Evolutionary conservation across 1,140 invertebrate species (phyloP).

Genomic region (Anoplophora glabripennis): DNA sequence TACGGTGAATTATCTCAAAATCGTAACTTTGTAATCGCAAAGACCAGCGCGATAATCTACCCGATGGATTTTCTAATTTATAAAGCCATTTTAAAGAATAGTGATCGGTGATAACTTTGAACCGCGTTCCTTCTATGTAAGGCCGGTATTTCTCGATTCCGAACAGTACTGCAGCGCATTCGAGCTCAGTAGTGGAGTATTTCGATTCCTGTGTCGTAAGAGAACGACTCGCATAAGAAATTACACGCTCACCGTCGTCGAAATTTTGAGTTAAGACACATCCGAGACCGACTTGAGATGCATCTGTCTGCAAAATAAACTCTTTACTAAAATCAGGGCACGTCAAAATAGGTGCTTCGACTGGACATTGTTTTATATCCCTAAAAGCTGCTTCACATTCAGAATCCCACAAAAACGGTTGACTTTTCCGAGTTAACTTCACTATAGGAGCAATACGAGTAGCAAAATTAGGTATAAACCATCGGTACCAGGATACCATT

Average conservation of each 20-base stretch:
- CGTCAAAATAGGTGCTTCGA: conserved; percentile 13
- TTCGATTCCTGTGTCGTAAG: conserved; percentile 46
- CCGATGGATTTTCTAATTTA: conserved; percentile 45
- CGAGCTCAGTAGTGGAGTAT: conserved; percentile 50
- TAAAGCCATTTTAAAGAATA: conserved; percentile 44
- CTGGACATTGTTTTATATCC: conserved; percentile 14
- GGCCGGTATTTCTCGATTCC: conserved; percentile 47
- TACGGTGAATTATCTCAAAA: conserved; percentile 46
- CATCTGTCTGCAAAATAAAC: conserved; percentile 27
- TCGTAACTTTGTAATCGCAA: conserved; percentile 46
- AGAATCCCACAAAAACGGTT: conserved; percentile 5
- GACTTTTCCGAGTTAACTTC: conserved; percentile 6
- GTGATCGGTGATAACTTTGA: conserved; percentile 52
- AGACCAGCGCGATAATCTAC: conserved; percentile 48
- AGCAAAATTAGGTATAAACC: conserved; percentile 17
- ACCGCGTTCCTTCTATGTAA: conserved; percentile 49
- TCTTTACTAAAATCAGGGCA: conserved; percentile 16
- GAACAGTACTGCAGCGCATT: conserved; percentile 51
- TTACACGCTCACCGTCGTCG: conserved; percentile 32
- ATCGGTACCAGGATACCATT: conserved; percentile 9
- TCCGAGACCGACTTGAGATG: conserved; percentile 33
- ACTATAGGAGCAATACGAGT: conserved; percentile 9
- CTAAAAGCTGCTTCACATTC: conserved; percentile 15
- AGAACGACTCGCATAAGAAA: conserved; percentile 48
- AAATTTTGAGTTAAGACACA: conserved; percentile 35